Base-by-base conservation (phyloP, 2,113 vertebrate genomes). In the Rhea americana region DNA sequence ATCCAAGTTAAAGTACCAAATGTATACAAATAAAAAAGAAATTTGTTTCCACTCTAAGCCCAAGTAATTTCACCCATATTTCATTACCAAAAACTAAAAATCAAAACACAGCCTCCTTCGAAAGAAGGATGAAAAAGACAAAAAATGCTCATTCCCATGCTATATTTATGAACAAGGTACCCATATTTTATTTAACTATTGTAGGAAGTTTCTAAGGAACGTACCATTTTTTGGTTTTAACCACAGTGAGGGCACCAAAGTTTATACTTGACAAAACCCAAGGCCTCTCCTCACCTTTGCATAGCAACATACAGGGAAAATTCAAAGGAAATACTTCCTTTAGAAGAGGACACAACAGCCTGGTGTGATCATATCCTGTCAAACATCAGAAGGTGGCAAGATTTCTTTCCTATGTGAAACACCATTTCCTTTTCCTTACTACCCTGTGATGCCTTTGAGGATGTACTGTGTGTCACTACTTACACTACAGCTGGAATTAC, bases 281-380 rank as follows among this genome's bases (percentile, higher is more conserved):
- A 50, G 41, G 56, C 65, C 68, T 86, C 68, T 83, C 76, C 68
- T 83, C 76, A 62, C 15, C 50, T 45, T 73, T 32, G 21, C 24
- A 53, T 0, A 87, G 53, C 53, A 62, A 50, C 25, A 13, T 5
- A 20, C 3, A 56, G 19, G 8, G 47, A 45, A 43, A 39, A 19
- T 22, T 22, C 58, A 76, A 82, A 80, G 72, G 85, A 70, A 92
- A 85, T 37, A 75, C 67, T 95, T 87, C 63, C 67, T 77, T 73
- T 85, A 58, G 32, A 65, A 79, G 55, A 0, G 1, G 50, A 73
- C 85, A 62, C 50, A 90, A 89, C 19, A 82, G 67, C 28, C 30
- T 79, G 91, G 65, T 76, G 68, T 28, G 72, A 41, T 85, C 85
- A 58, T 5, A 2, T 70, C 85, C 85, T 87, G 87, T 24, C 87